Percentiles rank a stretch among this genome's conserved stretches.
Evolutionary conservation across 2,113 vertebrate species (phyloP).

Genomic region (Columba livia): DNA sequence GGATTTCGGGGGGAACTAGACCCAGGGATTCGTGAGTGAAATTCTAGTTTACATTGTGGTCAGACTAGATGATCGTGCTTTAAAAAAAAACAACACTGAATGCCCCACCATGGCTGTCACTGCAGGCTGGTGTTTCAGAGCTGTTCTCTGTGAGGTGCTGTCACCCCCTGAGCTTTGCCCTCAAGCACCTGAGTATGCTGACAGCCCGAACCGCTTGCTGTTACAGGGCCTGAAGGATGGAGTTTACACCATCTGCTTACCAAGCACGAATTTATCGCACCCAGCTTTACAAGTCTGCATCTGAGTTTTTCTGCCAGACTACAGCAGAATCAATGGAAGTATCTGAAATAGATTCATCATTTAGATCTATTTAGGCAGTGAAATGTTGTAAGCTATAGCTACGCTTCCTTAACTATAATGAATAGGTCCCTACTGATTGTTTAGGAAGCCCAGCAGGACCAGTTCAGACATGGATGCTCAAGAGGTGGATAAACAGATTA

Average conservation of each 20-base stretch:
- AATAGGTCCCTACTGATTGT: background rate
- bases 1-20: rapidly evolving
- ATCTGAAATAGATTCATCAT: background rate
- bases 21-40: background rate
- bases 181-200: background rate
- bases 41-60: background rate
- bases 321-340: background rate
- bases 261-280: background rate
- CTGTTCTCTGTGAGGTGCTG: background rate
- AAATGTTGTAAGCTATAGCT: background rate
- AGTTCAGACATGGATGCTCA: background rate
- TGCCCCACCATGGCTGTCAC: background rate
- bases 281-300: background rate
- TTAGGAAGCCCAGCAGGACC: background rate
- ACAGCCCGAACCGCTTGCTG: background rate
- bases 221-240: rapidly evolving
- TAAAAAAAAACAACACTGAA: background rate
- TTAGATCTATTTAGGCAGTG: background rate
- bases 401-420: background rate
- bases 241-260: background rate
- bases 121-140: no score
- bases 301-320: background rate
- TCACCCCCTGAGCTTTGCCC: background rate
- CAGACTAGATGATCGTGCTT: background rate
- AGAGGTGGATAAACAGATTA: background rate